A percentile compares a stretch with the other conserved stretches of the same genome.
These are phyloP conservation scores for Perca flavescens DNA, from an alignment of 2,113 vertebrate species.

Conservation along the genomic window DNA sequence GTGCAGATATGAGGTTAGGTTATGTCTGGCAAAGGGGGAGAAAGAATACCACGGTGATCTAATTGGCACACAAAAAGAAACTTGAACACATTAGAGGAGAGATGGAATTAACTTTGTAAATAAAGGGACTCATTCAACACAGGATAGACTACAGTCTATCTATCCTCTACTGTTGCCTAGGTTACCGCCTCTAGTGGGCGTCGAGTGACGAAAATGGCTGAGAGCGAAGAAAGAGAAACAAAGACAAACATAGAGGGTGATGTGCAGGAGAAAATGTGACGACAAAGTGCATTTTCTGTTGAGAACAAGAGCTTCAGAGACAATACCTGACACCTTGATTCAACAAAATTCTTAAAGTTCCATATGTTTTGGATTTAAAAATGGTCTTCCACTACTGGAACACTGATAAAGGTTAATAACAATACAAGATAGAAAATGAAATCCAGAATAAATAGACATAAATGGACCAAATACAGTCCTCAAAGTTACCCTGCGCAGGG, in stretches of 20 bases:
- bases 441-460: constrained; percentile 30
- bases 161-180: constrained; percentile 66
- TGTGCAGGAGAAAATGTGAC: constrained; percentile 8
- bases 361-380: constrained; percentile 10
- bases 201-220: constrained; percentile 39
- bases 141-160: constrained; percentile 20
- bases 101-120: constrained; percentile 45
- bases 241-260: constrained; percentile 34
- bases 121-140: constrained; percentile 53
- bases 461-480: constrained; percentile 33
- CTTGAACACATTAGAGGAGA: constrained; percentile 20
- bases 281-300: constrained; percentile 5
- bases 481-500: constrained; percentile 15
- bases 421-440: not conserved
- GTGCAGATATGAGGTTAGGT: constrained; percentile 45
- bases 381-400: not conserved
- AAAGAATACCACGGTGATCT: constrained; percentile 25
- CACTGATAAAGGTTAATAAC: not conserved
- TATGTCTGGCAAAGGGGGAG: constrained; percentile 15
- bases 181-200: constrained; percentile 60
- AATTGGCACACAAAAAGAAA: constrained; percentile 20
- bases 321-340: not conserved
- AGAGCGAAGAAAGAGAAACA: constrained; percentile 24
- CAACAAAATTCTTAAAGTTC: not conserved
- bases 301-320: not conserved